Percentiles rank a stretch among this genome's conserved stretches.
Conservation (phyloP, 2,797 vertebrate species). For the Apogon hyalosoma region DNA sequence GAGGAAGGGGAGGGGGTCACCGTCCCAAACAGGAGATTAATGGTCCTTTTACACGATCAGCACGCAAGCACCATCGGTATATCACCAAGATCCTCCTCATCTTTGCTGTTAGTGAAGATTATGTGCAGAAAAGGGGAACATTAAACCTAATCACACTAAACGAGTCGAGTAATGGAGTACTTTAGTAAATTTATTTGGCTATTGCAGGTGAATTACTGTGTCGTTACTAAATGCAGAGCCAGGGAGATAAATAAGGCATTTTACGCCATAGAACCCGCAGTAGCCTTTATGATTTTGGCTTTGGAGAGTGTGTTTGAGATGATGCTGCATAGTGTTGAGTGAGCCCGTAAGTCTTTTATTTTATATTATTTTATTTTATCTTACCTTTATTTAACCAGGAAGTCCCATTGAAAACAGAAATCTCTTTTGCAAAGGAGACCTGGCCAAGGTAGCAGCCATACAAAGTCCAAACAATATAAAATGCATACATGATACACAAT, state of each 20-base stretch:
- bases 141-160: slow-evolving; percentile 34
- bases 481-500: too few species aligned
- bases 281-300: not conserved
- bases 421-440: too few species aligned
- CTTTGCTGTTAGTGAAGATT: slow-evolving; percentile 23
- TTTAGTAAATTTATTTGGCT: slow-evolving; percentile 7
- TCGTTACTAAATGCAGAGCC: slow-evolving; percentile 19
- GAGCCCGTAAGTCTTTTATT: not conserved
- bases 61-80: slow-evolving; percentile 25
- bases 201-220: slow-evolving; percentile 18
- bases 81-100: slow-evolving; percentile 34
- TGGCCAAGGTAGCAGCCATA: too few species aligned
- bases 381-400: too few species aligned
- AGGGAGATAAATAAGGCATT: slow-evolving; percentile 10
- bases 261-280: not conserved
- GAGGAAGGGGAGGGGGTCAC: slow-evolving; percentile 41
- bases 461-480: too few species aligned
- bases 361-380: too few species aligned
- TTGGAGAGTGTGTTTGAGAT: not conserved
- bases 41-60: slow-evolving; percentile 37
- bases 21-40: slow-evolving; percentile 65
- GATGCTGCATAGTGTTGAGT: not conserved
- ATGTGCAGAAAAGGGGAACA: slow-evolving; percentile 4
- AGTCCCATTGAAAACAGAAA: too few species aligned
- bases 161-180: slow-evolving; percentile 15